phyloP scores from a whole-genome alignment of 2,888 invertebrate species.

The Lasioglossum figueresi region DNA sequence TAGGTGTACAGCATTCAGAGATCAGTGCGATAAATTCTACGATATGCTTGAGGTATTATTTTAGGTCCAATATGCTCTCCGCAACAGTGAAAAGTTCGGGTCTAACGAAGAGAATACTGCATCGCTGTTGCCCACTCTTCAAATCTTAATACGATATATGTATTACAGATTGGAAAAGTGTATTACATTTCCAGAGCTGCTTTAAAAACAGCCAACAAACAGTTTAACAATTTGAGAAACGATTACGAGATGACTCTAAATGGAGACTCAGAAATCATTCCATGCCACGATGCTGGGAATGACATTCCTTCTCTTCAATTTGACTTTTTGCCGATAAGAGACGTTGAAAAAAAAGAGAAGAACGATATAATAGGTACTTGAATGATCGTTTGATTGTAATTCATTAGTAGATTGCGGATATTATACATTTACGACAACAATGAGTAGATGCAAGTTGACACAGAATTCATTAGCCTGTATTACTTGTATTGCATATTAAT shows the following conservation, averaged over 20 bases:
- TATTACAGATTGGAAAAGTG: conserved; percentile 89
- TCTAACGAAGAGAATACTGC: background rate
- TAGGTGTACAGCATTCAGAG: conserved; percentile 94
- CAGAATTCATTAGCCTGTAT: background rate
- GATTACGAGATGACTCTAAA: conserved; percentile 98
- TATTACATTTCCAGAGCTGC: conserved; percentile 94
- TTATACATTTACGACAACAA: background rate
- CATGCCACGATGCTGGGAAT: conserved; percentile 82
- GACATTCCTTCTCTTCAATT: conserved; percentile 90
- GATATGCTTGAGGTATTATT: conserved; percentile 91
- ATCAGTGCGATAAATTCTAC: conserved; percentile 94
- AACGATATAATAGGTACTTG: conserved; percentile 90
- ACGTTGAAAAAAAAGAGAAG: conserved; percentile 88
- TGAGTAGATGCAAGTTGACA: background rate
- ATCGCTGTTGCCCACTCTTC: background rate
- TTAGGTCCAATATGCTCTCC: background rate
- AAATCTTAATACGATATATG: conserved; percentile 12
- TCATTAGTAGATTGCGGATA: background rate
- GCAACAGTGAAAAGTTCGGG: background rate
- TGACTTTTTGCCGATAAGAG: conserved; percentile 86
- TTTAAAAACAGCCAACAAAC: conserved; percentile 97
- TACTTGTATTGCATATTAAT: background rate
- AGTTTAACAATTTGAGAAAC: conserved; percentile 92
- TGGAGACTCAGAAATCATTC: conserved; percentile 87
- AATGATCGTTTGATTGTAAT: background rate